phyloP scores from a whole-genome alignment of 2,888 invertebrate genomes.

The Byasa hedistus region DNA sequence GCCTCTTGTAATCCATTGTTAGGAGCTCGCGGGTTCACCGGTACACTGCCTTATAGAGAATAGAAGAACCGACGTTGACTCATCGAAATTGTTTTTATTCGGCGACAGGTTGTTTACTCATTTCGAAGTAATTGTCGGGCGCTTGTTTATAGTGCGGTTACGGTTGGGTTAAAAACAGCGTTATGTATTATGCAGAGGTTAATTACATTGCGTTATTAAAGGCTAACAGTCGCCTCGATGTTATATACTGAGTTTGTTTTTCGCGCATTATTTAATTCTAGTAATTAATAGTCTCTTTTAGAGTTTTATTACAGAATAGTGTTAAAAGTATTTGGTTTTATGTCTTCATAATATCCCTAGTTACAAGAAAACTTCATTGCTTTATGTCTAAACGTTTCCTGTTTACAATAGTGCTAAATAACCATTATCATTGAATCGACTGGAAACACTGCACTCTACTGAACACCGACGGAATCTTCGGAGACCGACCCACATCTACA shows the following conservation, averaged over 20 bases:
- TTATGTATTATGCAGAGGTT: constrained; percentile 31
- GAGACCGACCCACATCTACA: constrained; percentile 34
- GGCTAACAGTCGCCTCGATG: constrained; percentile 1
- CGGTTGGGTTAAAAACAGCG: constrained; percentile 38
- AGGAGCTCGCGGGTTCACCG: constrained; percentile 59
- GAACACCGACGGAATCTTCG: constrained; percentile 29
- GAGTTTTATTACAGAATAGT: too few species aligned
- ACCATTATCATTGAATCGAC: not conserved
- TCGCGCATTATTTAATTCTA: too few species aligned
- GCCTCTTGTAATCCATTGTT: constrained; percentile 61
- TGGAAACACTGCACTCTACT: constrained; percentile 21
- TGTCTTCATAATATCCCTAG: too few species aligned
- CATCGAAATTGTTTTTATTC: constrained; percentile 57
- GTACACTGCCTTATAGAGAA: constrained; percentile 46
- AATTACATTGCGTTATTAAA: constrained; percentile 16
- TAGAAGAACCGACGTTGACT: constrained; percentile 59
- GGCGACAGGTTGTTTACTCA: constrained; percentile 57
- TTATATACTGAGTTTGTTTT: not conserved
- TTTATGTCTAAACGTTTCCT: not conserved
- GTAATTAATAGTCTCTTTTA: too few species aligned
- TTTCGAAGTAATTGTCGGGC: constrained; percentile 55
- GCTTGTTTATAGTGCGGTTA: constrained; percentile 51
- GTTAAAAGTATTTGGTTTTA: too few species aligned
- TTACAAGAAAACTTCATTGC: not conserved
- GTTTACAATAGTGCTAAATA: not conserved